These are phyloP conservation scores for Mythimna lalbum DNA, from an alignment of 2,888 invertebrate genomes.

Conservation along the genomic window DNA sequence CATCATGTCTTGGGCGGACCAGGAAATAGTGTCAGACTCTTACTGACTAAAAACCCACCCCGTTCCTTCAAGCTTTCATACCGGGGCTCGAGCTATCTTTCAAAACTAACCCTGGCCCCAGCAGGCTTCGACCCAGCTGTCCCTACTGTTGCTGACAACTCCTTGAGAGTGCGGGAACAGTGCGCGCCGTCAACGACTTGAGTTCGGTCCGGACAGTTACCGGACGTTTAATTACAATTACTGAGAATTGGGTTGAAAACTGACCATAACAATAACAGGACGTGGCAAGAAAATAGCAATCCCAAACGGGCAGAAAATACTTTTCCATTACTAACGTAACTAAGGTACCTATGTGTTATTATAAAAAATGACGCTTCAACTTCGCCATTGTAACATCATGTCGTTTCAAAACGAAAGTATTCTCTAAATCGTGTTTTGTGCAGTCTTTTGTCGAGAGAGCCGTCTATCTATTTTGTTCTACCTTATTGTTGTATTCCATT, in stretches of 20 bases:
- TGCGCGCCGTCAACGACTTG: too few species aligned
- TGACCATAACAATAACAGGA: neutral
- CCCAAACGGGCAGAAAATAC: neutral
- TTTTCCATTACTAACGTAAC: constrained; percentile 5
- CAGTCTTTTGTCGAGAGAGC: constrained; percentile 48
- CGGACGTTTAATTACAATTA: too few species aligned
- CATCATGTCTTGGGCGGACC: too few species aligned
- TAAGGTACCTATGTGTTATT: constrained; percentile 3
- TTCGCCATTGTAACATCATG: constrained; percentile 45
- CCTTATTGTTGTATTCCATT: constrained; percentile 55
- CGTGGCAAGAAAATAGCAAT: constrained; percentile 6
- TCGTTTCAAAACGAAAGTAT: constrained; percentile 54
- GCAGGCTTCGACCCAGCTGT: too few species aligned
- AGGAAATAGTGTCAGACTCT: too few species aligned
- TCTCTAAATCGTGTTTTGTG: constrained; percentile 51
- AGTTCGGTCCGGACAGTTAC: too few species aligned
- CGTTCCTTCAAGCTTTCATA: too few species aligned
- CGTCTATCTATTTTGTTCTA: constrained; percentile 54
- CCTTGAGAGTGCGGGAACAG: too few species aligned
- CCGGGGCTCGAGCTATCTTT: too few species aligned
- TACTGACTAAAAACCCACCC: too few species aligned
- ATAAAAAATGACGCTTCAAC: constrained; percentile 41
- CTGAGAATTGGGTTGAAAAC: neutral
- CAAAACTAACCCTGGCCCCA: too few species aligned
- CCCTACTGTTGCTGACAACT: too few species aligned